Base-by-base conservation (phyloP, 2,888 invertebrate genomes). In the Philaethria dido region DNA sequence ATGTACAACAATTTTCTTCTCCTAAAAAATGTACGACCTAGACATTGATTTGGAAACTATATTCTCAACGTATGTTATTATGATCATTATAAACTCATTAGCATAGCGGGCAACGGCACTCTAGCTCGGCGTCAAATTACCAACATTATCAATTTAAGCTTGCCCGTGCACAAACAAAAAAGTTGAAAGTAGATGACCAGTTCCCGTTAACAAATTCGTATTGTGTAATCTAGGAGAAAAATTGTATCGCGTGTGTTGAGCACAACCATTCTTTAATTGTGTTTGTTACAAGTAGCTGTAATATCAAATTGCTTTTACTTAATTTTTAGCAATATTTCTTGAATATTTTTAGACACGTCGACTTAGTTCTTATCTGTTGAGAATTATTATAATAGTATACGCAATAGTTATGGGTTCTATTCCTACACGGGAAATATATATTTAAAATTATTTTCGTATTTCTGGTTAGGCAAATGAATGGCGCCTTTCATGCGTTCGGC, bases 1-100 rank as follows among this genome's bases (percentile, higher is more conserved):
- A 48, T 22, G 13, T 13, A 5, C 29, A 33, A 14, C 16, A 2
- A 16, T 52, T 16, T 29, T n/a, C 14, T 22, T 22, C 22, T 14
- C 6, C 25, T 4, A 1, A 16, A 11, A 52, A 16, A 25, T 36
- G 79, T 77, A 80, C 84, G 88, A 88, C 88, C 89, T 90, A 91
- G 90, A 91, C 91, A 90, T 90, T 89, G 90, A 91, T 88, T 86
- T 83, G 78, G 80, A 87, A 88, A 89, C 87, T 89, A 88, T 90
- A 89, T 89, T 83, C 91, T 92, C 86, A 88, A 87, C 81, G 80
- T 77, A 84, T 87, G 87, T 87, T 87, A 90, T 89, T 86, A 82
- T 84, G 84, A 86, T 87, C 91, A 92, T 92, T 92, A 92, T 92
- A 92, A 92, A 89, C 85, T 89, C 91, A 92, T 92, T 92, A 92